Conservation (phyloP, 2,797 vertebrate species). For the Eulemur mongoz region DNA sequence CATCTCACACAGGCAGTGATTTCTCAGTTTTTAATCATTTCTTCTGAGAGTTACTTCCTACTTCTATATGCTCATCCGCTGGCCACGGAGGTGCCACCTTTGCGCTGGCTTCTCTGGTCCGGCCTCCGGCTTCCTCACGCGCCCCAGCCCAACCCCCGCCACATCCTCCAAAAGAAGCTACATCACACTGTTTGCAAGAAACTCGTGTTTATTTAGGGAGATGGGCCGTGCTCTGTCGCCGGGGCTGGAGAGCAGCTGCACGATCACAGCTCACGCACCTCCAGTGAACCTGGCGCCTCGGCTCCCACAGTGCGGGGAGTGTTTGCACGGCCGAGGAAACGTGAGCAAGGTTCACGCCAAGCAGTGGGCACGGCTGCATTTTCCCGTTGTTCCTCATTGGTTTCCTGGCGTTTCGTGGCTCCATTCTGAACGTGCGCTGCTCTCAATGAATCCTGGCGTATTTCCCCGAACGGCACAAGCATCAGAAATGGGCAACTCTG, state of each 20-base stretch:
- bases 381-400: not conserved
- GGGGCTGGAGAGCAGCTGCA: no score
- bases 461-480: not conserved
- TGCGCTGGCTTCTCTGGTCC: not conserved
- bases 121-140: not conserved
- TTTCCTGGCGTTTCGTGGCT: not conserved
- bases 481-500: no score
- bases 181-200: no score
- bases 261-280: no score
- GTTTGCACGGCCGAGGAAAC: not conserved
- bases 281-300: no score
- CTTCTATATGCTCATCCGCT: fast-evolving
- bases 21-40: not conserved
- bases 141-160: not conserved
- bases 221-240: no score
- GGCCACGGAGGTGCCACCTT: not conserved
- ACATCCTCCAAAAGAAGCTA: not conserved
- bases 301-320: no score
- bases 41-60: not conserved
- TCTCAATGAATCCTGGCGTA: not conserved
- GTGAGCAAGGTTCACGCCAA: not conserved
- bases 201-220: not conserved
- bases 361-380: fast-evolving
- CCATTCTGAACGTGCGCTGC: not conserved
- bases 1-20: not conserved